Evolutionary conservation across 2,113 vertebrate genomes (phyloP).

Genomic region (Elaphurus davidianus): DNA sequence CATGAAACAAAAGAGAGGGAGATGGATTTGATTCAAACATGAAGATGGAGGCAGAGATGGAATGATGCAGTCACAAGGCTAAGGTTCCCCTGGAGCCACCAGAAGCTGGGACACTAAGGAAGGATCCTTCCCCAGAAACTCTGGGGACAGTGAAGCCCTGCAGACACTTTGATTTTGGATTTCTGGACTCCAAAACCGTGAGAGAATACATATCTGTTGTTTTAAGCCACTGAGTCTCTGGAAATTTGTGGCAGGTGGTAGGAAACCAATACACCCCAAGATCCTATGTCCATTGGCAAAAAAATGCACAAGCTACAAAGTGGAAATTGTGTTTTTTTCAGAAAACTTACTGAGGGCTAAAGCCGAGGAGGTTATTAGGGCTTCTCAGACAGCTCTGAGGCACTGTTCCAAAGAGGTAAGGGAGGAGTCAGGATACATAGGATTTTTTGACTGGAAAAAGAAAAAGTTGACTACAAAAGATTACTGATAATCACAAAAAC

Average conservation of each 20-base stretch:
- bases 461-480: neutral
- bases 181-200: neutral
- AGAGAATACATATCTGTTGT: neutral
- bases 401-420: neutral
- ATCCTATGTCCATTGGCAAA: neutral
- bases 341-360: neutral
- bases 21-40: neutral
- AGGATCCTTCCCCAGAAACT: neutral
- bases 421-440: neutral
- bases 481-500: neutral
- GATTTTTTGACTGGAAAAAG: neutral
- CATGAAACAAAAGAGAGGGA: neutral
- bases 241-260: neutral
- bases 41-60: neutral
- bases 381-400: neutral
- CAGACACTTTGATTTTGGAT: neutral
- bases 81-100: neutral
- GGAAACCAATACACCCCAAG: neutral
- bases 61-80: neutral
- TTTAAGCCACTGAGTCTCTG: neutral
- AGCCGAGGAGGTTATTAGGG: neutral
- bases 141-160: fast-evolving
- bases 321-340: neutral
- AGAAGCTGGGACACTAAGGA: neutral
- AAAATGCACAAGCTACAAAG: neutral